Base-by-base conservation (phyloP, 2,113 vertebrate genomes). In the Zeus faber region DNA sequence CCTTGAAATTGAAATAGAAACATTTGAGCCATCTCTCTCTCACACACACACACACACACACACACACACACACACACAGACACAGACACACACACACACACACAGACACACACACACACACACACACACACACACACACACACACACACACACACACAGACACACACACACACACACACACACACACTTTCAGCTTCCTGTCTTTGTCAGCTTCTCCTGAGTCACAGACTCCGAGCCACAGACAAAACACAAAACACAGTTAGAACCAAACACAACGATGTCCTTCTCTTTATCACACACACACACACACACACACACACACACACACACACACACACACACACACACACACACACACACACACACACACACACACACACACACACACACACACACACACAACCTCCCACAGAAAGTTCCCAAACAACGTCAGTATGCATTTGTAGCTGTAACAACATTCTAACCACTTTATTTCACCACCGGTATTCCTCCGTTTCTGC, bases 121-220 rank as follows among this genome's bases (percentile, higher is more conserved):
- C 39, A 41, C 23, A 63, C 55, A 58, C 20, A 33, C 50, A 54
- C 53, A 45, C 41, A 45, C 41, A 45, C 41, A 21, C 41, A 21
- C 41, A 21, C 41, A 21, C 41, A 21, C 41, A 21, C 41, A 45
- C 41, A 10, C 41, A 45, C 6, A 45, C 43, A 10, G 11, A 40
- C 27, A 3, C 35, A 10, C 17, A 20, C 16, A 20, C 41, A 44
- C 21, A 23, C 20, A 10, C 11, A 24, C 20, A 13, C 22, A 13
- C 22, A 13, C 21, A 22, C 21, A 46, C 18, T 44, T 18, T 20
- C 18, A 20, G 69, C 67, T 85, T 87, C 85, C 85, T 80, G 72
- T 62, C 76, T 82, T 85, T 85, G 82, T 84, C 65, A 66, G 53
- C 39, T 33, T 46, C 46, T 6, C 61, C 54, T 70, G 57, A 79